Percentiles rank a stretch among this genome's conserved stretches.
These are phyloP conservation scores for Onychostoma macrolepis DNA, from an alignment of 2,113 vertebrate species.

Conservation along the genomic window DNA sequence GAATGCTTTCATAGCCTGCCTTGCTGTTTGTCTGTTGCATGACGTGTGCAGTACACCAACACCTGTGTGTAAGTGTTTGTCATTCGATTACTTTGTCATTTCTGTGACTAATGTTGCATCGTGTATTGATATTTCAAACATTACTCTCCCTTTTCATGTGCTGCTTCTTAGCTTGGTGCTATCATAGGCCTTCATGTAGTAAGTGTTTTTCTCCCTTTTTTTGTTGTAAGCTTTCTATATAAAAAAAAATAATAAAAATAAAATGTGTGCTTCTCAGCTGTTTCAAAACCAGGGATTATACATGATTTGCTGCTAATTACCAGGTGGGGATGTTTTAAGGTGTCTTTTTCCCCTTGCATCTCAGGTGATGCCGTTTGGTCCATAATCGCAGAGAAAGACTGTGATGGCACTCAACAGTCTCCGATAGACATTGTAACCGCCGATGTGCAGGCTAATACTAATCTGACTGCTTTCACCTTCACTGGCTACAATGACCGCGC, in stretches of 20 bases:
- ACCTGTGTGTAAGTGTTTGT: background rate
- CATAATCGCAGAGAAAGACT: background rate
- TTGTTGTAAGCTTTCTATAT: background rate
- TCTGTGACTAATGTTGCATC: background rate
- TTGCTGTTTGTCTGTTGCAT: background rate
- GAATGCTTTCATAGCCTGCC: background rate
- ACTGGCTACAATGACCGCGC: slow-evolving; percentile 39
- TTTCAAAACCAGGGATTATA: background rate
- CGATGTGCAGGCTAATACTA: rapidly evolving
- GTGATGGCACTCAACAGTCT: slow-evolving; percentile 71
- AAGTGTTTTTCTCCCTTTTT: background rate
- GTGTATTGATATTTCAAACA: background rate
- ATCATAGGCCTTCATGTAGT: slow-evolving; percentile 43
- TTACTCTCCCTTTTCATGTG: background rate
- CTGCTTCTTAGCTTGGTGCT: slow-evolving; percentile 40
- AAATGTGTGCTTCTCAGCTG: background rate
- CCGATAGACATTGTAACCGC: slow-evolving; percentile 72
- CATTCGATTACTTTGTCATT: background rate
- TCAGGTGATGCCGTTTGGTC: slow-evolving; percentile 56
- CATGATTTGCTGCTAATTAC: background rate
- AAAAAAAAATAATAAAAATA: too few species aligned
- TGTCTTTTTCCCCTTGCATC: too few species aligned
- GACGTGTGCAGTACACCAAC: background rate
- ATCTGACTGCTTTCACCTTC: slow-evolving; percentile 63
- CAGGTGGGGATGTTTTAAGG: background rate